Conservation (phyloP, 2,797 vertebrate genomes). For the Staurois parvus region DNA sequence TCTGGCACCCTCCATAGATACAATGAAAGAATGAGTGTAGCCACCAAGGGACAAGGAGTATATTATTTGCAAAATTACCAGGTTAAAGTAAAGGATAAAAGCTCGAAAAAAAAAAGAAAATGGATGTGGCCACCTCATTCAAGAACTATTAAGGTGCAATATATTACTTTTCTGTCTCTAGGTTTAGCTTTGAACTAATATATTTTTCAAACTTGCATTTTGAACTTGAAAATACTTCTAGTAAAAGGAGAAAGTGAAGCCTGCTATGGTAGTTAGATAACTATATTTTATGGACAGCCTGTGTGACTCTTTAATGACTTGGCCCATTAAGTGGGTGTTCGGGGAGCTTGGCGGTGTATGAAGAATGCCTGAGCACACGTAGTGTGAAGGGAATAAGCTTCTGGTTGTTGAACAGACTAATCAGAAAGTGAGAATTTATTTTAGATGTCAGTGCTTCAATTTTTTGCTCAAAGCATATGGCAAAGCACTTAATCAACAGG, state of each 20-base stretch:
- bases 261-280: background rate
- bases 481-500: conserved; percentile 55
- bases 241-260: background rate
- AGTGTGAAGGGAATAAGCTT: conserved; percentile 47
- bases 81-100: no score
- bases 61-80: no score
- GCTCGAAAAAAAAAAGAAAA: no score
- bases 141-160: background rate
- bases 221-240: background rate
- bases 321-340: conserved; percentile 36
- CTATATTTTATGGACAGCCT: conserved; percentile 34
- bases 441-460: conserved; percentile 41
- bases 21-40: no score
- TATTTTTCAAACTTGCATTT: background rate
- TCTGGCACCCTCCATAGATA: no score
- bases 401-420: conserved; percentile 41
- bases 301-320: conserved; percentile 52
- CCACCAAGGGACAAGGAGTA: no score
- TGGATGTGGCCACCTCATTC: no score
- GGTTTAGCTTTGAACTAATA: background rate
- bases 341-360: conserved; percentile 30
- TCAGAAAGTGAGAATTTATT: conserved; percentile 49
- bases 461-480: conserved; percentile 52
- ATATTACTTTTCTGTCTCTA: background rate
- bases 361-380: conserved; percentile 36